Evolutionary conservation across 2,888 invertebrate species (phyloP).

Genomic region (Drosophila suboccidentalis): DNA sequence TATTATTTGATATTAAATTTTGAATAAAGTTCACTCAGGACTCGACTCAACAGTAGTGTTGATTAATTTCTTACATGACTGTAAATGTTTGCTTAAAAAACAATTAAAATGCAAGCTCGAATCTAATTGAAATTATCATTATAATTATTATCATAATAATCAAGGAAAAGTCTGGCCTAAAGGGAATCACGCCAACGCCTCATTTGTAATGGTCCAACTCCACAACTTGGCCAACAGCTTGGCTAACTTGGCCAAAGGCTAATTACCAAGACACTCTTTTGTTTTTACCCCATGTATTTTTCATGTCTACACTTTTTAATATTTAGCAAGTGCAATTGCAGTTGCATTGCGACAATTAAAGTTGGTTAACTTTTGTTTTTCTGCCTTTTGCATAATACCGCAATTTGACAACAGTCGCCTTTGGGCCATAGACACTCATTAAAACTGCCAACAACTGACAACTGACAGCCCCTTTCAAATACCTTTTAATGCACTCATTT

Average conservation of each 20-base stretch:
- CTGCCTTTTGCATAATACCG: constrained; percentile 63
- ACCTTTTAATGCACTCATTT: constrained; percentile 38
- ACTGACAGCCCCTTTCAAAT: constrained; percentile 52
- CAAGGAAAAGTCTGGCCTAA: constrained; percentile 24
- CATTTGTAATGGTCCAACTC: constrained; percentile 79
- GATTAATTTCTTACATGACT: constrained; percentile 59
- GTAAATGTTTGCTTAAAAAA: constrained; percentile 71
- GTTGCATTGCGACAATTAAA: constrained; percentile 66
- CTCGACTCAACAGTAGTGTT: constrained; percentile 3
- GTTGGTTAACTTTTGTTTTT: constrained; percentile 34
- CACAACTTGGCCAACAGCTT: constrained; percentile 9
- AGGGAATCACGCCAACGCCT: constrained; percentile 75
- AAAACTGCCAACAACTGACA: constrained; percentile 27
- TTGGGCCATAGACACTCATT: constrained; percentile 42
- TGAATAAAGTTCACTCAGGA: background rate
- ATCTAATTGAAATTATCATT: constrained; percentile 49
- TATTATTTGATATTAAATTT: background rate
- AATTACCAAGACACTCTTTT: constrained; percentile 42
- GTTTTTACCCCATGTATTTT: constrained; percentile 10
- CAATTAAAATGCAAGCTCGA: constrained; percentile 60
- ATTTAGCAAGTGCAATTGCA: constrained; percentile 1
- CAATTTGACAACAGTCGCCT: constrained; percentile 69
- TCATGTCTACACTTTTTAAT: constrained; percentile 29
- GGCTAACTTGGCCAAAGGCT: constrained; percentile 34
- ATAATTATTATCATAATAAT: constrained; percentile 46